Evolutionary conservation across 2,888 invertebrate species (phyloP), one percentile per base, ranked within the genome.

Genomic region (Xestia c-nigrum): DNA sequence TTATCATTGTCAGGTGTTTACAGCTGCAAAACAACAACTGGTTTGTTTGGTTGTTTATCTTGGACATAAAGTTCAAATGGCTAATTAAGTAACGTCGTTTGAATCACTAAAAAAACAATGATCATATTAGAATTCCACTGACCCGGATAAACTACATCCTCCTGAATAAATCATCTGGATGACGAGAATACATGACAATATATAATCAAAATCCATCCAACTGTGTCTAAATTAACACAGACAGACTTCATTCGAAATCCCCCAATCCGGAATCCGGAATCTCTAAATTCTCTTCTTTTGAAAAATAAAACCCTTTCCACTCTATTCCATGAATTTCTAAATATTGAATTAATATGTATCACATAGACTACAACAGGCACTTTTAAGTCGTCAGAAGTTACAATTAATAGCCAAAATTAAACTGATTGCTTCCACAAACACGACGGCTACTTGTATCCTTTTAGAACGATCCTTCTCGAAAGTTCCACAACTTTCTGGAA

Each of bases 11-110:
- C 76, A 78, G 79, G 43, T 76, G 78, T 47, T 19, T 14, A 47
- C 78, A 76, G 50, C 57, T 78, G 46, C 46, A 31, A 55, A 14
- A 80, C 24, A 43, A n/a, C n/a, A 79, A 70, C 77, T 19, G 14
- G 80, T 80, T 72, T 63, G 10, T 57, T 67, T 61, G 4, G 21
- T 64, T 64, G 5, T 46, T 70, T 38, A 69, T 50, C 16, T 78
- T 24, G 46, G 0, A 43, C 31, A 46, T 21, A 69, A 69, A 61
- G 21, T 61, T 43, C 40, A 78, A 43, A 50, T 69, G 16, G 61
- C 21, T 69, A 21, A 69, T 76, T 76, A 52, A 38, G 24, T 61
- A 14, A 10, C 16, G 47, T 78, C 66, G 57, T 43, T 72, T n/a
- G 16, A n/a, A 40, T 69, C 24, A 40, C 24, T 59, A 21, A 46